Evolutionary conservation across 2,797 vertebrate genomes (phyloP), one percentile per base, ranked within the genome.

Genomic region (Harpagifer antarcticus): DNA sequence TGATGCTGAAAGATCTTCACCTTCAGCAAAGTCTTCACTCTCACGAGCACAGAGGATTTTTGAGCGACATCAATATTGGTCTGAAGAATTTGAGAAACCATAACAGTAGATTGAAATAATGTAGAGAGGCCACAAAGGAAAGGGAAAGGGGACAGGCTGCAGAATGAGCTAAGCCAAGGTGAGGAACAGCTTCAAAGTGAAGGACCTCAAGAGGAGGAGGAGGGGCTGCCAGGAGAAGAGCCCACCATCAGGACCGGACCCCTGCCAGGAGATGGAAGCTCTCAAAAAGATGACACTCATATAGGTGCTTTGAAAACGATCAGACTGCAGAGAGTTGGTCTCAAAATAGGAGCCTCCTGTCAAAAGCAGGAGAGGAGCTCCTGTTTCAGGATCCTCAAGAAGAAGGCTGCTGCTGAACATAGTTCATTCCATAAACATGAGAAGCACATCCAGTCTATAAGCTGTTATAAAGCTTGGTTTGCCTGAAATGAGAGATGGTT

Each of bases 341-440:
- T 75, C 59, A 59, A 45, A 37, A 58, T 43, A 31, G 11, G 42
- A 19, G 15, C 11, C 19, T 23, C 20, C 67, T n/a, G n/a, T n/a
- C n/a, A n/a, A 33, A 42, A 45, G 56, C 45, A 27, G 16, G 27
- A 68, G 64, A 70, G 47, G 56, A 72, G 63, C 69, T 68, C 56
- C 7, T 3, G 14, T 40, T 66, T 71, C 37, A 64, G 64, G 50
- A 57, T 23, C 55, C 10, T 1, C 7, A n/a, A 57, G 10, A 69
- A 23, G 5, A 54, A 49, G 49, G 16, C 48, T 61, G 64, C 48
- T 54, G 43, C 48, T 16, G 31, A 37, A 66, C 59, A 23, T 20
- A 52, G 8, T 49, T 58, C 0, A 52, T 11, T 27, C 2, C 23
- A 45, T 40, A 42, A 12, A 72, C 40, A 20, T 17, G 2, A 43